These are phyloP conservation scores for Calameuta idolon DNA, from an alignment of 2,888 invertebrate species.

Conservation along the genomic window DNA sequence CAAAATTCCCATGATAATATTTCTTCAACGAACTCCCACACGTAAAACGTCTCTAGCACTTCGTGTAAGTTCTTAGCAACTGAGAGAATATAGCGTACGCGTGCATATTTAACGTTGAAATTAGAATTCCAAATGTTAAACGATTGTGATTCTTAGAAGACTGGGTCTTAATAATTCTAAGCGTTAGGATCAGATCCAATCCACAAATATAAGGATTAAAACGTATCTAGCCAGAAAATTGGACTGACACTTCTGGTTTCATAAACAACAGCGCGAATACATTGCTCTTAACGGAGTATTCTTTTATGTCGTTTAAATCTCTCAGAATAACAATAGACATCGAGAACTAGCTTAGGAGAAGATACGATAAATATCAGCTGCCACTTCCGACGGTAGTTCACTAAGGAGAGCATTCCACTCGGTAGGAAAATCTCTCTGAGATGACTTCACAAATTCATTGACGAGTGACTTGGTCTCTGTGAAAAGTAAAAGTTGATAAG, in stretches of 20 bases:
- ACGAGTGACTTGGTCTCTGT: slow-evolving; percentile 69
- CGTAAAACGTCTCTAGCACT: neutral
- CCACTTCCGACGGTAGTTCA: slow-evolving; percentile 63
- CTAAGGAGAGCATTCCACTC: slow-evolving; percentile 69
- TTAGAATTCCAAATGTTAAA: neutral
- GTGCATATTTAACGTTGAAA: neutral
- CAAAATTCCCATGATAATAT: neutral
- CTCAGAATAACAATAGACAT: neutral
- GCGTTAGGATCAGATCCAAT: neutral
- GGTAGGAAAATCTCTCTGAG: slow-evolving; percentile 71
- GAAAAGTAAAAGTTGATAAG: slow-evolving; percentile 41
- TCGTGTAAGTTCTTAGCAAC: neutral
- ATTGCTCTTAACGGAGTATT: neutral
- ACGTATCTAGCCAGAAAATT: neutral
- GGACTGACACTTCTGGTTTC: neutral
- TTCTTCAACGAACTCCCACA: neutral
- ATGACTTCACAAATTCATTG: slow-evolving; percentile 70
- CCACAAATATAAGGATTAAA: neutral
- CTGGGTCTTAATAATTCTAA: neutral
- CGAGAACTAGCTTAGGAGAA: slow-evolving; percentile 15
- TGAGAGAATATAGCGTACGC: neutral
- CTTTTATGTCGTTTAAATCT: neutral
- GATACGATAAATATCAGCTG: slow-evolving; percentile 53
- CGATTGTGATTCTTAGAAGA: neutral
- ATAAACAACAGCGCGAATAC: neutral